These are phyloP conservation scores for Natator depressus DNA, from an alignment of 2,113 vertebrate species.

Conservation along the genomic window DNA sequence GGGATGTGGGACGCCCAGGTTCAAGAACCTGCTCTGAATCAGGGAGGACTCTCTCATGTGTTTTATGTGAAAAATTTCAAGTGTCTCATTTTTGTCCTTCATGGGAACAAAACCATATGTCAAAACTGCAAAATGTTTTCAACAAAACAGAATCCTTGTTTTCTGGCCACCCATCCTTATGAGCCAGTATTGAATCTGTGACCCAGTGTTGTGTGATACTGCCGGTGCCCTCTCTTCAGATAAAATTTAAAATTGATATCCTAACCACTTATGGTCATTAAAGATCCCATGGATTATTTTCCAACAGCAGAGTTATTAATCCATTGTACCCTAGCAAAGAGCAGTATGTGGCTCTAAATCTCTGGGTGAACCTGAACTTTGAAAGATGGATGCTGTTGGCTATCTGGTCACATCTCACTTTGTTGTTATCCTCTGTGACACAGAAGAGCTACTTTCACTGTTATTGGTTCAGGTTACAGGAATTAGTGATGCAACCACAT, in stretches of 20 bases:
- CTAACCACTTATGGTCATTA: neutral
- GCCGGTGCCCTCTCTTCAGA: neutral
- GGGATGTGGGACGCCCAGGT: neutral
- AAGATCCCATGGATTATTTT: neutral
- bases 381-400: neutral
- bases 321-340: neutral
- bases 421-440: rapidly evolving
- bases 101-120: neutral
- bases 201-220: neutral
- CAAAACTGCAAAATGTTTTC: neutral
- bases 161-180: neutral
- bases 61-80: neutral
- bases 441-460: neutral
- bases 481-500: neutral
- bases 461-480: neutral
- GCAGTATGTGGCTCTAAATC: neutral
- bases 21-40: neutral
- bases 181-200: neutral
- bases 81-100: neutral
- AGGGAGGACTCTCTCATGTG: neutral
- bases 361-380: neutral
- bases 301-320: neutral
- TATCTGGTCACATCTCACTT: neutral
- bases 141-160: neutral
- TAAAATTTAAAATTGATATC: neutral